A percentile compares a stretch with the other conserved stretches of the same genome.
Evolutionary conservation across 2,797 vertebrate species (phyloP).

Genomic region (Phoebastria nigripes): DNA sequence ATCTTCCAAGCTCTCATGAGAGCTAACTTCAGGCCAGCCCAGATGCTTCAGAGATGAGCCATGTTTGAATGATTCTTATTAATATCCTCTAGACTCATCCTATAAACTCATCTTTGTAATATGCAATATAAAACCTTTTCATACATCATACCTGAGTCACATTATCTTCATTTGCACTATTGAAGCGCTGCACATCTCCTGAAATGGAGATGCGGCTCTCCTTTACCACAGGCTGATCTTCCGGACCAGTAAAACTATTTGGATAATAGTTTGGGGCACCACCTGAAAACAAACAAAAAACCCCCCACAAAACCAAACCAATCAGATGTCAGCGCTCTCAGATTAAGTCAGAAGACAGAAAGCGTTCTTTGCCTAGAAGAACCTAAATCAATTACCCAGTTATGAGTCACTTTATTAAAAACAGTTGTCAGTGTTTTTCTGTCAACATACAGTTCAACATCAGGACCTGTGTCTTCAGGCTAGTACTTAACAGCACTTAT

Average conservation of each 20-base stretch:
- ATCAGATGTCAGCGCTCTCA: neutral
- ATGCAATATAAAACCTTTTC: neutral
- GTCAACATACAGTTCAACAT: neutral
- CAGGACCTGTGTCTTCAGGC: neutral
- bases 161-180: conserved; percentile 86
- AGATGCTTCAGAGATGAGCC: neutral
- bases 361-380: neutral
- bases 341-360: neutral
- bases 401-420: neutral
- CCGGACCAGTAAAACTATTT: conserved; percentile 91
- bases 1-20: neutral
- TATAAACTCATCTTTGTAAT: neutral
- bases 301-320: neutral
- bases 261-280: conserved; percentile 95
- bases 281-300: conserved; percentile 68
- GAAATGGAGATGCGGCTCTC: conserved; percentile 73
- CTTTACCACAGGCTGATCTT: conserved; percentile 66
- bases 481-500: neutral
- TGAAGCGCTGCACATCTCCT: conserved; percentile 84
- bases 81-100: neutral
- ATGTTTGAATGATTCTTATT: neutral
- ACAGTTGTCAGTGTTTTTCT: neutral
- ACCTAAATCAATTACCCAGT: neutral
- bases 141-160: conserved; percentile 83
- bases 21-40: neutral